Base-by-base conservation (phyloP, 1,140 invertebrate genomes). In the Halictus rubicundus region DNA sequence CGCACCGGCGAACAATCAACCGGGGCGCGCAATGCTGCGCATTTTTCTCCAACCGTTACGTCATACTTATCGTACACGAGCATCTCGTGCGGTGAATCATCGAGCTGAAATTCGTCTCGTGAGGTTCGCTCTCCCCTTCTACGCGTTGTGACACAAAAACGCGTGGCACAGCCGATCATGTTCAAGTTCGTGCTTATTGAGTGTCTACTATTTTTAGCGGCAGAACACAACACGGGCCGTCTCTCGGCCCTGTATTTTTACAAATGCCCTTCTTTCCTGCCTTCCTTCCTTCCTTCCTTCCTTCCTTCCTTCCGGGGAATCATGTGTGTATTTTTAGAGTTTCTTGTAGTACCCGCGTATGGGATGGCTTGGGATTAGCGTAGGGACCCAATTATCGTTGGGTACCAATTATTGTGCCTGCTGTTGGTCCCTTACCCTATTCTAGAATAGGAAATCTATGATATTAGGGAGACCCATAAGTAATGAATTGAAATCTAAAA, bases 101-200 rank as follows among this genome's bases (percentile, higher is more conserved):
- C 19, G 23, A 78, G 64, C 60, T 71, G 70, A 78, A 78, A 71
- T 63, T 63, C 46, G 23, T 64, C 19, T 10, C n/a, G 39, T 60
- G 16, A 39, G 16, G 25, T 32, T 25, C 39, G 42, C 59, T 69
- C 37, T 68, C n/a, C 49, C 42, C 21, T 16, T 70, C 42, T 0
- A 49, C 14, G 5, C 25, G 60, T 60, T 42, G 49, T 21, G 46
- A 27, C 60, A 57, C 39, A 57, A 72, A 78, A 63, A 64, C 10
- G 23, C n/a, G 39, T 54, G 42, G 42, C 42, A 46, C 42, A 23
- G 8, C 7, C 54, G 9, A 23, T 60, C 16, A 21, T 25, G 54
- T 52, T 72, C 69, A 72, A 78, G 32, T 72, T 78, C 69, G 49
- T n/a, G 37, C 27, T 64, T 64, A 78, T 64, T 16, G 49, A 68